These are phyloP conservation scores for Drosophila anomalata DNA, from an alignment of 2,888 invertebrate species.

Conservation along the genomic window DNA sequence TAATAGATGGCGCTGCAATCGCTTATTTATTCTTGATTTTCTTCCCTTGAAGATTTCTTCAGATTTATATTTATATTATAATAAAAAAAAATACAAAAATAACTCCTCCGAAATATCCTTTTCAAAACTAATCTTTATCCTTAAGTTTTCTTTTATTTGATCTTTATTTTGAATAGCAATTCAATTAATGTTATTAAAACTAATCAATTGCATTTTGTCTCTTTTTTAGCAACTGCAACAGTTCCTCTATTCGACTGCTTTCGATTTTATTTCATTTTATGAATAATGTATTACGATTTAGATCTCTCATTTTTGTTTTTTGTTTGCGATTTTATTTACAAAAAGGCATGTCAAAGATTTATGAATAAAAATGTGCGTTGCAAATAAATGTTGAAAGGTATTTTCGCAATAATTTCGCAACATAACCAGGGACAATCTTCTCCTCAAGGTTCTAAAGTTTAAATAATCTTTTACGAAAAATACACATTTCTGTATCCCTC, in stretches of 20 bases:
- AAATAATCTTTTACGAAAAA: constrained; percentile 48
- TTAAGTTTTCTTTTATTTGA: constrained; percentile 58
- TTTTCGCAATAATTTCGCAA: constrained; percentile 6
- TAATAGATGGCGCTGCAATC: no score
- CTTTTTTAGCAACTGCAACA: constrained; percentile 47
- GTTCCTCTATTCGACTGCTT: constrained; percentile 41
- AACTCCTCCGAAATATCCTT: constrained; percentile 9
- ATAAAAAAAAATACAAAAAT: no score
- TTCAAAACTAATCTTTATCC: constrained; percentile 73
- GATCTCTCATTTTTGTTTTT: constrained; percentile 26
- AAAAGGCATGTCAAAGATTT: constrained; percentile 62
- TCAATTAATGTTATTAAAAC: constrained; percentile 77
- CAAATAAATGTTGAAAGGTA: constrained; percentile 13
- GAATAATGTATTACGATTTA: constrained; percentile 54
- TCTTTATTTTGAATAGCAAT: constrained; percentile 65
- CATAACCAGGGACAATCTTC: constrained; percentile 46
- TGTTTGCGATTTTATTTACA: constrained; percentile 69
- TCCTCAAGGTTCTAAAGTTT: constrained; percentile 9
- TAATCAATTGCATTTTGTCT: constrained; percentile 68
- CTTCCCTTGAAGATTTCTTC: no score
- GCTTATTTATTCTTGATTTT: no score
- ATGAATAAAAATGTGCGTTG: constrained; percentile 44
- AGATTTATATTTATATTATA: no score
- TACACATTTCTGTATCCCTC: constrained; percentile 44
- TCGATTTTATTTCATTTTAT: constrained; percentile 68